Conservation (phyloP, 2,888 invertebrate genomes). For the Pelosia muscerda region DNA sequence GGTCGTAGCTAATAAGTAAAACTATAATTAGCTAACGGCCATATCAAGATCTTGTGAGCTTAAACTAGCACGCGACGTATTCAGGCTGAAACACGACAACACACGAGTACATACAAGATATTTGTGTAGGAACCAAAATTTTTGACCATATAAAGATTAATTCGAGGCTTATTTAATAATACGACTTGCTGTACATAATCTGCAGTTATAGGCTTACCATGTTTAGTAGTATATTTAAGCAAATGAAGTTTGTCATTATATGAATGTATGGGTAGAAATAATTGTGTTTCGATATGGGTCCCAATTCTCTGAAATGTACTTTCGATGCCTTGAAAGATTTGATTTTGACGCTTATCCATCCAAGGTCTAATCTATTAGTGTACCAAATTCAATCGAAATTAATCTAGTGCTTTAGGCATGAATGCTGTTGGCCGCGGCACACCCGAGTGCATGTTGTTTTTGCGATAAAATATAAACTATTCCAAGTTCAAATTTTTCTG, state of each 20-base stretch:
- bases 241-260: not conserved
- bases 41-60: conserved; percentile 75
- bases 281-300: too few species aligned
- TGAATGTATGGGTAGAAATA: not conserved
- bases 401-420: not conserved
- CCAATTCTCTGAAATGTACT: too few species aligned
- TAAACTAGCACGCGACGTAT: conserved; percentile 75
- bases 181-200: conserved; percentile 45
- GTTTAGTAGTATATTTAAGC: conserved; percentile 9
- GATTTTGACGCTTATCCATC: too few species aligned
- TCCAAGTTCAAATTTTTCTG: too few species aligned
- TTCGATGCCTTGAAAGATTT: too few species aligned
- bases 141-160: conserved; percentile 61
- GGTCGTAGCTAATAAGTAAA: conserved; percentile 69
- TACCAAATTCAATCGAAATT: not conserved
- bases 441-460: too few species aligned
- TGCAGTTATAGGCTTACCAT: conserved; percentile 23
- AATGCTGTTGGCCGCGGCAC: not conserved
- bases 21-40: conserved; percentile 77
- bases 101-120: conserved; percentile 31
- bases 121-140: conserved; percentile 56
- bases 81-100: conserved; percentile 76
- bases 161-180: conserved; percentile 51
- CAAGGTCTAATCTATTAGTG: too few species aligned
- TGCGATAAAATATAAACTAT: too few species aligned